Conservation (phyloP, 2,888 invertebrate genomes). For the Blomia tropicalis region DNA sequence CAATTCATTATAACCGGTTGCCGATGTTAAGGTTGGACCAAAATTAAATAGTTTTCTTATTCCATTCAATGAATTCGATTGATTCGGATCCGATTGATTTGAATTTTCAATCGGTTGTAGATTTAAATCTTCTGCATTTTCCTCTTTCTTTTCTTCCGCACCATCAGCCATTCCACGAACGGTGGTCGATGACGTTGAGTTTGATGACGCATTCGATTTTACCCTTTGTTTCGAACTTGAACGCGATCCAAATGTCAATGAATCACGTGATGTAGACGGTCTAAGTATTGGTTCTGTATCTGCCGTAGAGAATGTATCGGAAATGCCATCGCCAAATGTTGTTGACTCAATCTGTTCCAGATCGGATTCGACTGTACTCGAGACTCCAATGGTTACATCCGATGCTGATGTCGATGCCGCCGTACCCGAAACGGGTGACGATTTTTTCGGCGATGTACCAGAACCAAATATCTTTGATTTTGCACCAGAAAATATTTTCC, state of each 20-base stretch:
- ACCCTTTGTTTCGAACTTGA: neutral
- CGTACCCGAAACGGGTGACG: neutral
- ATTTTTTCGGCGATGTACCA: neutral
- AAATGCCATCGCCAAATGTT: neutral
- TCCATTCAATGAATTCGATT: neutral
- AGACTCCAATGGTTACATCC: too few species aligned
- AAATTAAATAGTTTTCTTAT: neutral
- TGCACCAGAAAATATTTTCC: neutral
- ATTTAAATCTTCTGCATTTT: neutral
- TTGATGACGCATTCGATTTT: neutral
- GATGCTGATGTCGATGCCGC: neutral
- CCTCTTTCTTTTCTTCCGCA: too few species aligned
- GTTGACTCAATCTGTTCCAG: neutral
- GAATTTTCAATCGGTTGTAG: neutral
- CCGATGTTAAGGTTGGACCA: neutral
- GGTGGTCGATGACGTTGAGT: neutral
- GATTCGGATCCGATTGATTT: neutral
- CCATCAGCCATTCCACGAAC: neutral
- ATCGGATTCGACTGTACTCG: too few species aligned
- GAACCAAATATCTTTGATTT: conserved; percentile 6
- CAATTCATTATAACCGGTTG: conserved; percentile 6
- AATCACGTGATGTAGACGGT: neutral
- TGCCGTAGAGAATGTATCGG: neutral
- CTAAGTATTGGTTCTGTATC: neutral
- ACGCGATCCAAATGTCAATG: neutral